Percentiles rank a stretch among this genome's conserved stretches.
Conservation (phyloP, 2,888 invertebrate genomes). For the Trissoscelio sp. region DNA sequence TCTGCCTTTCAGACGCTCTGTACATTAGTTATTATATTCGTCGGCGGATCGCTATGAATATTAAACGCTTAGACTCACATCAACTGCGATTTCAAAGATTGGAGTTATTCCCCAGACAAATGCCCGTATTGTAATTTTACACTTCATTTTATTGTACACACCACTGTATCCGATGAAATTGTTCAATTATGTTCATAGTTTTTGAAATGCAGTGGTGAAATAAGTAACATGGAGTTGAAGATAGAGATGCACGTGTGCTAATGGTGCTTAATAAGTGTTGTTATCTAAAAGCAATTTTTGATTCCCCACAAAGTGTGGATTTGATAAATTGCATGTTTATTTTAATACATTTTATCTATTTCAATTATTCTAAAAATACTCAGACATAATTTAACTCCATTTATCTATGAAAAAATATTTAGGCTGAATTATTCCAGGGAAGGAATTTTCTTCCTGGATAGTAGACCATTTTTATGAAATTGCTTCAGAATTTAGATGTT, state of each 20-base stretch:
- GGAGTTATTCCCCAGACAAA: conserved; percentile 7
- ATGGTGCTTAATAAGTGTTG: neutral
- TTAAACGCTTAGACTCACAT: conserved; percentile 34
- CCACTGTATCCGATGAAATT: conserved; percentile 3
- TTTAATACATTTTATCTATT: too few species aligned
- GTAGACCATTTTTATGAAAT: neutral
- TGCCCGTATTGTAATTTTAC: neutral
- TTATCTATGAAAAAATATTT: too few species aligned
- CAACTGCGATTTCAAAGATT: conserved; percentile 22
- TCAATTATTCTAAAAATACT: too few species aligned
- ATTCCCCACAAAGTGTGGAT: neutral
- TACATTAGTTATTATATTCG: conserved; percentile 51
- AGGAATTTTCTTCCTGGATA: neutral
- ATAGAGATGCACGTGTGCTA: neutral
- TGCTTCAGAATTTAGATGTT: neutral
- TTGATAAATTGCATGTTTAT: neutral
- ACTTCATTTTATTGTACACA: conserved; percentile 7
- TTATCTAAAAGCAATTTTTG: neutral
- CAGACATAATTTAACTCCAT: too few species aligned
- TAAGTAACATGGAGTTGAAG: neutral
- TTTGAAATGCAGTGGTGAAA: neutral
- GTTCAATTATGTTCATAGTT: neutral
- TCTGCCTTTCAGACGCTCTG: conserved; percentile 43
- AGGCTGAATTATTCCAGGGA: neutral
- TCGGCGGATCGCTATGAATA: conserved; percentile 52